phyloP scores from a whole-genome alignment of 2,888 invertebrate species.

The Teleogryllus oceanicus region DNA sequence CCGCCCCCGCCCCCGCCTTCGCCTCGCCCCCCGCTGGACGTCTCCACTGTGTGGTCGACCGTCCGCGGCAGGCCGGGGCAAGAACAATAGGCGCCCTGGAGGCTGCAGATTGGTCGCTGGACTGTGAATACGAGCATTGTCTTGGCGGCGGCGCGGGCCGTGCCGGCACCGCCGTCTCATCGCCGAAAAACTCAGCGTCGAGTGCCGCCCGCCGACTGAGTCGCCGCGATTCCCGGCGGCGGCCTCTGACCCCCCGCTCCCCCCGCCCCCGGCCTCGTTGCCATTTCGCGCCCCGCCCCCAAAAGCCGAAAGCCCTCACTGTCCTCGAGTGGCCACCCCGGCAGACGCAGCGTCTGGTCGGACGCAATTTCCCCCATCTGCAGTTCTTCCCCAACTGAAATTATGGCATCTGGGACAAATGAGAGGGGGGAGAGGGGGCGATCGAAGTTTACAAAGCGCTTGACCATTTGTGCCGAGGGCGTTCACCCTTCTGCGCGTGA shows the following conservation, averaged over 20 bases:
- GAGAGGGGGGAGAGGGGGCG: too few relatives aligned
- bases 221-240: background rate
- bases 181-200: background rate
- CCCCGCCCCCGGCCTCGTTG: background rate
- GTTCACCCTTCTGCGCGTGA: too few relatives aligned
- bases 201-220: background rate
- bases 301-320: too few relatives aligned
- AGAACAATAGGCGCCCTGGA: background rate
- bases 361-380: too few relatives aligned
- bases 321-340: too few relatives aligned
- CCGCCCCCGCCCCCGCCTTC: background rate
- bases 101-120: constrained; percentile 1
- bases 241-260: background rate
- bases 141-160: background rate
- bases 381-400: too few relatives aligned
- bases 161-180: background rate
- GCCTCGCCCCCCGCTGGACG: too few relatives aligned
- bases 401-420: too few relatives aligned
- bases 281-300: too few relatives aligned
- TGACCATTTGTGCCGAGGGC: too few relatives aligned
- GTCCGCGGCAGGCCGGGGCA: background rate
- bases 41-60: background rate
- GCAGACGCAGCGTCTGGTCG: too few relatives aligned
- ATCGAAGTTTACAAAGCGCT: too few relatives aligned
- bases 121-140: background rate